Percentiles rank a stretch among this genome's conserved stretches.
Conservation (phyloP, 2,888 invertebrate species). For the Andrena trimmerana region DNA sequence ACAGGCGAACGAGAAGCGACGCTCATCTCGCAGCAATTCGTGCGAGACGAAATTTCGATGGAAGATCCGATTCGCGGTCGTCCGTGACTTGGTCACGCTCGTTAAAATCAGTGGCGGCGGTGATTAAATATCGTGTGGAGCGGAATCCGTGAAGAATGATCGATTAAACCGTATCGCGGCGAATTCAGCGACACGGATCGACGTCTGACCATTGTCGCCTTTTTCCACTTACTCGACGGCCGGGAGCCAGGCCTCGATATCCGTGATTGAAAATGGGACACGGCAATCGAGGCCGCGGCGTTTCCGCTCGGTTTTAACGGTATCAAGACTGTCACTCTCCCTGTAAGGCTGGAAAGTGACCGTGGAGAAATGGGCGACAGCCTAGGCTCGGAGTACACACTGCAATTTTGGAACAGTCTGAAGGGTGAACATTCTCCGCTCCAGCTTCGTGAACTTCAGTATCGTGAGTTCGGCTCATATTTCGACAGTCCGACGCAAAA, state of each 20-base stretch:
- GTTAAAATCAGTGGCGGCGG: constrained; percentile 1
- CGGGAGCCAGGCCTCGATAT: background rate
- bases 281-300: constrained; percentile 7
- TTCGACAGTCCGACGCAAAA: constrained; percentile 31
- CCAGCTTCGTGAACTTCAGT: background rate
- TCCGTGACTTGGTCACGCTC: background rate
- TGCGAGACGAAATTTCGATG: constrained; percentile 20
- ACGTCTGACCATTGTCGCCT: background rate
- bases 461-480: constrained; percentile 8
- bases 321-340: constrained; percentile 28
- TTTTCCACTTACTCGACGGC: background rate
- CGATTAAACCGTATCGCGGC: too few species aligned
- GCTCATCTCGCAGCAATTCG: background rate
- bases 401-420: too few species aligned
- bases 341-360: constrained; percentile 7
- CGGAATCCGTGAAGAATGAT: too few species aligned
- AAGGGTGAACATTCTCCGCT: constrained; percentile 34
- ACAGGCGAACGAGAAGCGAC: too few species aligned
- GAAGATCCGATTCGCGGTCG: background rate
- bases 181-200: too few species aligned
- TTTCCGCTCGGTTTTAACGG: constrained; percentile 42
- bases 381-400: background rate
- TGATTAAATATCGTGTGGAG: background rate
- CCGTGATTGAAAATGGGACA: background rate
- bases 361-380: background rate